These are phyloP conservation scores for Leptopilina syphax DNA, from an alignment of 2,888 invertebrate genomes.

Conservation along the genomic window DNA sequence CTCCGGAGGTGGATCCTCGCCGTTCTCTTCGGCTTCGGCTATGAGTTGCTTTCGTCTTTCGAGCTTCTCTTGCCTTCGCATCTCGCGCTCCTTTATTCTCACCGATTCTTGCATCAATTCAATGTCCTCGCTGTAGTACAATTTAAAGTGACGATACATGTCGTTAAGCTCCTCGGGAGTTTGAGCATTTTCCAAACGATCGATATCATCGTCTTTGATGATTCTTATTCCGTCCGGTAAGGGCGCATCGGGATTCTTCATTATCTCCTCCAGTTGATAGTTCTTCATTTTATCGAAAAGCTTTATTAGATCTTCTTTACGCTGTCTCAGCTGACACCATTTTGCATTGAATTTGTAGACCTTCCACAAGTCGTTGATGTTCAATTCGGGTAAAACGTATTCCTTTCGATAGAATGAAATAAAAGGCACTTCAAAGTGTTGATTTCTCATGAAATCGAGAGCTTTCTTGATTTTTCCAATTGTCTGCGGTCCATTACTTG, in stretches of 20 bases:
- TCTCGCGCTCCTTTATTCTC: conserved; percentile 83
- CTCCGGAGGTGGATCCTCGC: conserved; percentile 81
- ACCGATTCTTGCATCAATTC: conserved; percentile 89
- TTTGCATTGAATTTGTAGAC: conserved; percentile 96
- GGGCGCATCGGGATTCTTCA: conserved; percentile 89
- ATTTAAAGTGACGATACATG: conserved; percentile 92
- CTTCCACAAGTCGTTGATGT: conserved; percentile 97
- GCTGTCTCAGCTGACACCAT: conserved; percentile 92
- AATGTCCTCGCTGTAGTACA: conserved; percentile 93
- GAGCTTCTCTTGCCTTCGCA: conserved; percentile 79
- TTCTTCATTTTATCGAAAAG: conserved; percentile 95
- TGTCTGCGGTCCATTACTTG: conserved; percentile 83
- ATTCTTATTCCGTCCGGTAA: conserved; percentile 89
- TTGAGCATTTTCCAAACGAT: conserved; percentile 86
- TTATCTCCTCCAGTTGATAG: conserved; percentile 88
- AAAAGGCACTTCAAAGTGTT: conserved; percentile 97
- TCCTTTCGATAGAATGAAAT: conserved; percentile 99
- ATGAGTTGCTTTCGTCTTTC: conserved; percentile 77
- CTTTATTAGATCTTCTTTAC: conserved; percentile 89
- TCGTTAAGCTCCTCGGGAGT: conserved; percentile 95
- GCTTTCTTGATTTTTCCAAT: conserved; percentile 94
- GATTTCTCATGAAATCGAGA: conserved; percentile 96
- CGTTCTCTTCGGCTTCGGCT: conserved; percentile 82
- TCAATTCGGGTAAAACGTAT: conserved; percentile 95
- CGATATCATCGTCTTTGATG: conserved; percentile 91